These are phyloP conservation scores for Lutraria rhynchaena DNA, from an alignment of 1,140 invertebrate genomes.

Conservation along the genomic window DNA sequence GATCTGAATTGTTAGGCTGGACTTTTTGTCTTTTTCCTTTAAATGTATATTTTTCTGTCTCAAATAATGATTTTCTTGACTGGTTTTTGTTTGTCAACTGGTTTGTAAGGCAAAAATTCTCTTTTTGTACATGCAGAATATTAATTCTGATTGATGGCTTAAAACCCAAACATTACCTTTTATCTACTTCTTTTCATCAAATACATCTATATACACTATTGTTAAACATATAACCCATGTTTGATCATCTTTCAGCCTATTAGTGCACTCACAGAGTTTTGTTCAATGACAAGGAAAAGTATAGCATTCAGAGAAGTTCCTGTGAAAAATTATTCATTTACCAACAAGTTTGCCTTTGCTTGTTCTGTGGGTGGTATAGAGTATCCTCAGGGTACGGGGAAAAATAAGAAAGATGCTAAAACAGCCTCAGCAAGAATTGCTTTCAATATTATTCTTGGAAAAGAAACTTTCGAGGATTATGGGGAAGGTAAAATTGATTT, in stretches of 20 bases:
- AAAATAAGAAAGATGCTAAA: conserved; percentile 80
- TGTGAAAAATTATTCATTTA: conserved; percentile 48
- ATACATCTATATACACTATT: no score
- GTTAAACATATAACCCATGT: no score
- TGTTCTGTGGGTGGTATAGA: conserved; percentile 68
- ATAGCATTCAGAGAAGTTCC: conserved; percentile 67
- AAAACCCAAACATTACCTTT: no score
- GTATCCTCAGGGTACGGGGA: conserved; percentile 74
- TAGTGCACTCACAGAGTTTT: conserved; percentile 76
- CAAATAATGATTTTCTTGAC: no score
- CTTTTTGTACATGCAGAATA: no score
- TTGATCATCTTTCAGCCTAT: conserved; percentile 63
- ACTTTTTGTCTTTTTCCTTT: no score
- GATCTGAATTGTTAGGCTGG: no score
- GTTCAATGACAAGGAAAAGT: conserved; percentile 62
- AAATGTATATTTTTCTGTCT: no score
- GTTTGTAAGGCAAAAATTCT: no score
- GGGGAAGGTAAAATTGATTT: conserved; percentile 45
- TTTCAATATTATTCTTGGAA: conserved; percentile 68
- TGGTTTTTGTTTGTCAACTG: no score
- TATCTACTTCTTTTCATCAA: no score
- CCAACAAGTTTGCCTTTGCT: conserved; percentile 68
- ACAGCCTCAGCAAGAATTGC: conserved; percentile 72
- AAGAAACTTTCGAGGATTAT: conserved; percentile 65
- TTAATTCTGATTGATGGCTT: no score